Conservation (phyloP, 2,797 vertebrate genomes). For the Catharus ustulatus region DNA sequence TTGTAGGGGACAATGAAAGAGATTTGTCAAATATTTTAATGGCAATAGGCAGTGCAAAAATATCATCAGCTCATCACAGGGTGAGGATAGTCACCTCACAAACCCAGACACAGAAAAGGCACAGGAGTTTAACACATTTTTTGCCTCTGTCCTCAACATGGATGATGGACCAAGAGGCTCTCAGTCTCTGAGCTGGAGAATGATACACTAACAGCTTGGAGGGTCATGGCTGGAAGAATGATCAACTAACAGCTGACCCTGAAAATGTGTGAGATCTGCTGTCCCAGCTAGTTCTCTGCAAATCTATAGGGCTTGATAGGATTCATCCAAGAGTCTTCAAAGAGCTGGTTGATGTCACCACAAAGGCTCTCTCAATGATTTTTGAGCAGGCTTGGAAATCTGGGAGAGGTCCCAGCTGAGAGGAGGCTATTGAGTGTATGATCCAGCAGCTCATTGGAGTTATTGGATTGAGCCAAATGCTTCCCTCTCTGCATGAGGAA, state of each 20-base stretch:
- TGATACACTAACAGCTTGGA: not conserved
- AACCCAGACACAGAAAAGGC: not conserved
- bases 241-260: not conserved
- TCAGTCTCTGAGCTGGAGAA: not conserved
- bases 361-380: not conserved
- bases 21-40: not conserved
- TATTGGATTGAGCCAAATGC: not conserved
- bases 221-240: accelerated
- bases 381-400: not conserved
- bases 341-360: not conserved
- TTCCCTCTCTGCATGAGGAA: not conserved
- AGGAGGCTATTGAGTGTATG: not conserved
- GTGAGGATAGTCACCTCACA: not conserved
- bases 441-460: not conserved
- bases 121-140: not conserved
- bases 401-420: not conserved
- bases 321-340: not conserved
- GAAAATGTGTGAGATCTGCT: not conserved
- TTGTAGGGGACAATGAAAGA: not conserved
- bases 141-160: not conserved
- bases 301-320: too few relatives aligned
- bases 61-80: not conserved
- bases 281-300: not conserved
- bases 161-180: not conserved
- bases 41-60: not conserved